A percentile compares a stretch with the other conserved stretches of the same genome.
These are phyloP conservation scores for Ectropis crepuscularia DNA, from an alignment of 2,888 invertebrate genomes.

Conservation along the genomic window DNA sequence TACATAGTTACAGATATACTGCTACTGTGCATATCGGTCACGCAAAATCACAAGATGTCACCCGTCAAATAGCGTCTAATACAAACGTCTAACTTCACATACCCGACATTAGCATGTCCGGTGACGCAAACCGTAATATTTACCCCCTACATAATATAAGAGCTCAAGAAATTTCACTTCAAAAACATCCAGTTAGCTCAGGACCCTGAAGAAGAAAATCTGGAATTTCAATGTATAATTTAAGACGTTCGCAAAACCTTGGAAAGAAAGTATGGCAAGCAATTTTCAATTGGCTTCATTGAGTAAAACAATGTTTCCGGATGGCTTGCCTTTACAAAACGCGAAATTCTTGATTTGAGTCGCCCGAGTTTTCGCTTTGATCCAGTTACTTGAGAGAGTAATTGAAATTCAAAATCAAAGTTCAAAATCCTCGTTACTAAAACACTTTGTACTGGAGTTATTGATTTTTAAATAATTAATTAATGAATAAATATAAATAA, in stretches of 20 bases:
- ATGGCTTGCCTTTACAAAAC: slow-evolving; percentile 14
- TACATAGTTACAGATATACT: no score
- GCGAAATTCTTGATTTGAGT: slow-evolving; percentile 22
- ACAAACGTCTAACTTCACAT: no score
- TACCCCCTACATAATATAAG: no score
- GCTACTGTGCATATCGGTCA: no score
- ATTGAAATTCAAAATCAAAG: background rate
- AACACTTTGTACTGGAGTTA: background rate
- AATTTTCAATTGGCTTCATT: slow-evolving; percentile 28
- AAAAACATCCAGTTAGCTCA: background rate
- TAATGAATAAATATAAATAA: no score
- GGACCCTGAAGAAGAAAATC: background rate
- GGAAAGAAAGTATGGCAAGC: slow-evolving; percentile 1
- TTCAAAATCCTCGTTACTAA: background rate
- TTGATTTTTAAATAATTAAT: no score
- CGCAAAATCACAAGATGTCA: no score
- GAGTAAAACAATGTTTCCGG: slow-evolving; percentile 22
- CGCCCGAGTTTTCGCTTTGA: slow-evolving; percentile 30
- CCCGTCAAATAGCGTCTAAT: no score
- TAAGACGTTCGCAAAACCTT: background rate
- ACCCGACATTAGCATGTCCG: no score
- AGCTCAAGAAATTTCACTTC: no score
- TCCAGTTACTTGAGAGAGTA: slow-evolving; percentile 29
- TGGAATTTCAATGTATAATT: slow-evolving; percentile 3
- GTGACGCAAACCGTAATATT: no score